These are phyloP conservation scores for Ceramica pisi DNA, from an alignment of 2,888 invertebrate species.

Conservation along the genomic window DNA sequence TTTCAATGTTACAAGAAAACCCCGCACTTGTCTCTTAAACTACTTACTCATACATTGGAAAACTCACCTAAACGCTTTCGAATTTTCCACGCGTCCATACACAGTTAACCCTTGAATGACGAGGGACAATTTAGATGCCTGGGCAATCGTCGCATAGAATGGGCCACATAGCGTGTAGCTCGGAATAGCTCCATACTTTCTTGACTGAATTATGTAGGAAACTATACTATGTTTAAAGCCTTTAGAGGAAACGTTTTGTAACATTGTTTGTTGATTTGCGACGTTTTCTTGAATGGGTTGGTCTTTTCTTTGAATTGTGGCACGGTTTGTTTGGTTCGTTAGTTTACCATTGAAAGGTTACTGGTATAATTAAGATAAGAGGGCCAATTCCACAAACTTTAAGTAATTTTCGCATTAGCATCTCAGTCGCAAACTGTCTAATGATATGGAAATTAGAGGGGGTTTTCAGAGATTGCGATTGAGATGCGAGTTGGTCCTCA, in stretches of 20 bases:
- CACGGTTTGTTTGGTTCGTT: neutral
- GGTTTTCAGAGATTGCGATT: no score
- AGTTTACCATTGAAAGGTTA: neutral
- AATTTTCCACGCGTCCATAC: constrained; percentile 58
- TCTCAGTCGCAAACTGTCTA: no score
- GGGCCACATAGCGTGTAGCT: constrained; percentile 50
- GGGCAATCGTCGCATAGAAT: constrained; percentile 64
- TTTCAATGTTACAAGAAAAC: constrained; percentile 19
- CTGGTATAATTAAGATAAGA: neutral
- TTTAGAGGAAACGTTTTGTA: constrained; percentile 39
- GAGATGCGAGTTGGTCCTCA: no score
- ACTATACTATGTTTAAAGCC: constrained; percentile 7
- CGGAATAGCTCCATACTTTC: constrained; percentile 44
- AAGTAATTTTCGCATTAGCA: no score
- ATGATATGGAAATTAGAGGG: no score
- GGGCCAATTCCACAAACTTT: no score
- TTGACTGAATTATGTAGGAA: constrained; percentile 46
- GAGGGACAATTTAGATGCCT: constrained; percentile 64
- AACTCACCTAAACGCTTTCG: constrained; percentile 59
- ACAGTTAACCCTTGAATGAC: constrained; percentile 69
- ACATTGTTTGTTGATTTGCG: constrained; percentile 35
- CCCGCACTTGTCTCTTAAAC: constrained; percentile 30
- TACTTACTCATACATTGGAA: constrained; percentile 49
- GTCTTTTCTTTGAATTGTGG: constrained; percentile 8
- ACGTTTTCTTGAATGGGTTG: constrained; percentile 31